Evolutionary conservation across 2,797 vertebrate genomes (phyloP).

Genomic region (Sardinella longiceps): DNA sequence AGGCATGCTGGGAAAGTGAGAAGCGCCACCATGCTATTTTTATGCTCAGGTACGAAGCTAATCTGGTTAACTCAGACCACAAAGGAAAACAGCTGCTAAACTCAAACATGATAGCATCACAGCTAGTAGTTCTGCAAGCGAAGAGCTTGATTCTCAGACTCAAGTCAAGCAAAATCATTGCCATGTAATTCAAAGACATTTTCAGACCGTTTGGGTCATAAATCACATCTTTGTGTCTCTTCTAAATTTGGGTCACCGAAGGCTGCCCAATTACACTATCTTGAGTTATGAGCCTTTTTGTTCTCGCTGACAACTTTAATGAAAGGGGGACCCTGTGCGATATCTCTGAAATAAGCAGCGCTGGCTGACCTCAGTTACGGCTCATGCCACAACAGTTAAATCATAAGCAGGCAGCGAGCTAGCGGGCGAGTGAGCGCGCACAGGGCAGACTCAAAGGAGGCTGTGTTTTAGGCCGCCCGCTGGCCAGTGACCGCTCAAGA

Average conservation of each 20-base stretch:
- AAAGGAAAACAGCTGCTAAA: constrained; percentile 25
- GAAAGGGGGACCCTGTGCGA: constrained; percentile 12
- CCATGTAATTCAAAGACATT: background rate
- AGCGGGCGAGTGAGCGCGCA: background rate
- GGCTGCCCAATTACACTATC: background rate
- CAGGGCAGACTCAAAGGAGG: background rate
- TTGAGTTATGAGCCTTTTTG: constrained; percentile 14
- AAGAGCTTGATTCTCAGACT: background rate
- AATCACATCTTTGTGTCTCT: background rate
- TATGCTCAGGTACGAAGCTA: constrained; percentile 34
- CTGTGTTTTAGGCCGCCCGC: constrained; percentile 11
- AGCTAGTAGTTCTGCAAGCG: background rate
- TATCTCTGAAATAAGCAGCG: constrained; percentile 13
- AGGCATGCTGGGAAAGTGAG: constrained; percentile 41
- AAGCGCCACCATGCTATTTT: constrained; percentile 37
- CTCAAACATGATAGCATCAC: constrained; percentile 14
- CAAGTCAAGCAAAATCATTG: background rate
- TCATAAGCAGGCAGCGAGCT: background rate
- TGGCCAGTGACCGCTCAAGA: constrained; percentile 4
- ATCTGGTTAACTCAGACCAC: constrained; percentile 39
- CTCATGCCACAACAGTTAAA: constrained; percentile 5
- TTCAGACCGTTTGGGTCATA: background rate
- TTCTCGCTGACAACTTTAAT: constrained; percentile 9
- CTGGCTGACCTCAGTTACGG: constrained; percentile 1
- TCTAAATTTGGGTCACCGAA: background rate